Base-by-base conservation (phyloP, 64 coral and sea anemone genomes). In the Trachythela sp. region DNA sequence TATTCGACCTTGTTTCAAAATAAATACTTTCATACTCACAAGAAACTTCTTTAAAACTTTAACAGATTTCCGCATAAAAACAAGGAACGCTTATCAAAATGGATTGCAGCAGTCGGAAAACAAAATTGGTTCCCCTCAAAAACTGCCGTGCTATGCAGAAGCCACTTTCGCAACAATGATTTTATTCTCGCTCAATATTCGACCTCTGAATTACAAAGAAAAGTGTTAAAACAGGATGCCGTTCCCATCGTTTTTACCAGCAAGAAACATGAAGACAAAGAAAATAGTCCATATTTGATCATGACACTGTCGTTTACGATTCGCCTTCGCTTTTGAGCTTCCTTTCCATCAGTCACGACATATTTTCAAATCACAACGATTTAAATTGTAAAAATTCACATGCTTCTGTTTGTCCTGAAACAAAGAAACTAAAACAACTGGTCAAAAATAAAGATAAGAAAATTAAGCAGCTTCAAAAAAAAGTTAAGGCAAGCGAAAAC, bases 51-150 rank as follows among this genome's bases (percentile, higher is more conserved):
- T 2, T 13, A 72, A 24, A 24, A 22, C 29, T 39, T 80, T n/a
- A 20, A 80, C 33, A 80, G 75, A 80, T 80, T 80, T 80, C 75
- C 75, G 35, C 34, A 80, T 80, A 80, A 80, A 80, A 37, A 80
- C 75, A 13, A 80, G 75, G 11, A 22, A 29, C 4, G 31, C 10
- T 80, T 80, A 18, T 38, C 11, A 10, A 80, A 80, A 80, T 80
- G 75, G 75, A 35, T 39, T 13, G 33, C 8, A 80, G 75, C 75
- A 35, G 75, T 80, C 31, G 4, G 75, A 80, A 80, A 30, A 80
- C 9, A 80, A 4, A 39, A 80, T 29, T 80, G 75, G 75, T 29
- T 30, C 10, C 75, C 75, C 33, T 80, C 75, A 5, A 80, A 80
- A 80, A 80, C 75, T 29, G 75, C 75, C 2, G 75, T 80, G 6